phyloP scores from a whole-genome alignment of 2,113 vertebrate species.

The Donacobius atricapilla region DNA sequence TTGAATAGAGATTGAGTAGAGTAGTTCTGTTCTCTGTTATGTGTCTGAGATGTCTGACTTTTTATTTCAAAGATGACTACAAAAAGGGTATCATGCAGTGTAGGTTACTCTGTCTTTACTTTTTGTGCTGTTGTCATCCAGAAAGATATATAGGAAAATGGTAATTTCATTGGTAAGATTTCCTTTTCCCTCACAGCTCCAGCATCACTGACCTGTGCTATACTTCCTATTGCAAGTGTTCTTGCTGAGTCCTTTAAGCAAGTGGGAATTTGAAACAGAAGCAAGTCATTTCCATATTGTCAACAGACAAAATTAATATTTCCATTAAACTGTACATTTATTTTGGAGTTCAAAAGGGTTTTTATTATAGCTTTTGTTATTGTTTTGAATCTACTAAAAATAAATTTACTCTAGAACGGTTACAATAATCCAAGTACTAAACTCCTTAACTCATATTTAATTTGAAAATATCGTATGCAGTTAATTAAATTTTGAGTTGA shows the following conservation, averaged over 20 bases:
- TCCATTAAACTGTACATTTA: slow-evolving; percentile 29
- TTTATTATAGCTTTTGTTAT: neutral
- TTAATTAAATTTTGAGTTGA: slow-evolving; percentile 69
- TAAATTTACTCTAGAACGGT: slow-evolving; percentile 53
- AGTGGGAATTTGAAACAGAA: slow-evolving; percentile 44
- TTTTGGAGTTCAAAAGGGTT: neutral
- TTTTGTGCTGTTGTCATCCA: neutral
- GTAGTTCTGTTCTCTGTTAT: slow-evolving; percentile 13
- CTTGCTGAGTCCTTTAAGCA: slow-evolving; percentile 58
- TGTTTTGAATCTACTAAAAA: slow-evolving; percentile 58
- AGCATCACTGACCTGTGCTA: neutral
- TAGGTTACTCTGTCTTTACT: slow-evolving; percentile 30
- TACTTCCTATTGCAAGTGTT: neutral
- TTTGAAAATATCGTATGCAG: slow-evolving; percentile 60
- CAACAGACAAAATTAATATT: slow-evolving; percentile 28
- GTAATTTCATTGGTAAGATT: neutral
- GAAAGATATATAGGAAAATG: neutral
- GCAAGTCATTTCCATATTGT: slow-evolving; percentile 63
- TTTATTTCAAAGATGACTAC: slow-evolving; percentile 33
- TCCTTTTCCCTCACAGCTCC: neutral
- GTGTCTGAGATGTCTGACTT: slow-evolving; percentile 13
- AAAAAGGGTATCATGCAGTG: neutral
- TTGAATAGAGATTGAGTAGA: slow-evolving; percentile 28
- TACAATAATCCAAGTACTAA: slow-evolving; percentile 55
- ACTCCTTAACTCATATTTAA: slow-evolving; percentile 67